Base-by-base conservation (phyloP, 2,888 invertebrate genomes). In the Caradrina clavipalpis region DNA sequence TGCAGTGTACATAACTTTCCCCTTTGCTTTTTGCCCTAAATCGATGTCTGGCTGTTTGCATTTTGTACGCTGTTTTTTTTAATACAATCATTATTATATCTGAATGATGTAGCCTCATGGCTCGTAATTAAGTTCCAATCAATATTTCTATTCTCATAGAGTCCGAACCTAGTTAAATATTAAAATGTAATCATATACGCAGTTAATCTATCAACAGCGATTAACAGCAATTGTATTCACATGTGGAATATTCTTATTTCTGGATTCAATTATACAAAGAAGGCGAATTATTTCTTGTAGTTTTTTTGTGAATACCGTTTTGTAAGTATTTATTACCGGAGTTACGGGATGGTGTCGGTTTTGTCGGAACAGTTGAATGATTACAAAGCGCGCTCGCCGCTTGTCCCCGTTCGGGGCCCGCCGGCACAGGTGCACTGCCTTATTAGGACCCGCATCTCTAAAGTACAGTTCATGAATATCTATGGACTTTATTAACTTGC, bases 381-480 rank as follows among this genome's bases (percentile, higher is more conserved):
- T 82, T 73, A 80, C 85, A 83, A 76, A 76, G 83, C 73, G 58
- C 73, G 68, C 63, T 56, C 83, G 84, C 17, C 65, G 81, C 79
- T 45, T 80, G 85, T 66, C 76, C 78, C 66, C 75, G 73, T 69
- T 82, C 73, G 68, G 67, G 63, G 61, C 64, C 60, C 58, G 71
- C 72, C 57, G 73, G 66, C 83, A 82, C 85, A 83, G 83, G 83
- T 83, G 83, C 74, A 73, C 51, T 42, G 67, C 78, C 84, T 69
- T 83, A 84, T 78, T 76, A 65, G 76, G 73, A 65, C 56, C 53
- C 76, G 67, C 75, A 75, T 71, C 77, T 70, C 69, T 63, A 50
- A 78, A 78, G 60, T 77, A 63, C 76, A 63, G 47, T 65, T 78
- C 64, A 72, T 72, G 53, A 60, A 73, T 70, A 66, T 72, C 71